phyloP scores from a whole-genome alignment of 2,797 vertebrate species.

The Psittacula echo region DNA sequence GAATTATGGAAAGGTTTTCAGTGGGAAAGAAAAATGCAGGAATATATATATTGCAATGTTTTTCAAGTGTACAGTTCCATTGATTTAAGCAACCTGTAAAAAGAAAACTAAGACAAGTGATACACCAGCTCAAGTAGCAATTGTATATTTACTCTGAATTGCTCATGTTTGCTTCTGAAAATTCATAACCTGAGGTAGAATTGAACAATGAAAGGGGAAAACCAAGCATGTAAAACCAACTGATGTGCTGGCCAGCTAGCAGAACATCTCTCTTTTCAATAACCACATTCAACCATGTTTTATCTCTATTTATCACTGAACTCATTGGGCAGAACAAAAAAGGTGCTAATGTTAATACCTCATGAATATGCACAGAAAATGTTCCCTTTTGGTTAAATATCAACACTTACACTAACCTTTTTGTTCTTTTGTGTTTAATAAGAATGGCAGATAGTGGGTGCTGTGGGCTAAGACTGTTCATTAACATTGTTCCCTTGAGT shows the following conservation, averaged over 20 bases:
- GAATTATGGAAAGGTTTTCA: neutral
- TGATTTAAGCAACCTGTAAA: neutral
- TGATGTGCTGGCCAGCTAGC: neutral
- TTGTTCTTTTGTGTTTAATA: neutral
- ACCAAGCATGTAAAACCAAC: slow-evolving; percentile 18
- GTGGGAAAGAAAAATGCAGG: neutral
- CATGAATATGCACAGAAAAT: slow-evolving; percentile 18
- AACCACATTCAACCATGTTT: neutral
- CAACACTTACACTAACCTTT: neutral
- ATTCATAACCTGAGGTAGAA: slow-evolving; percentile 19
- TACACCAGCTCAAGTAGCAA: neutral
- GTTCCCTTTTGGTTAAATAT: slow-evolving; percentile 12
- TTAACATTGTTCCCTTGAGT: neutral
- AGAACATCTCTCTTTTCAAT: slow-evolving; percentile 32
- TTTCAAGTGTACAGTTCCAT: neutral
- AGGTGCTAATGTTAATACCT: neutral
- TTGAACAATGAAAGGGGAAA: slow-evolving; percentile 12
- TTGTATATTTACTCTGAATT: slow-evolving; percentile 34
- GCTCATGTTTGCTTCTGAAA: slow-evolving; percentile 24
- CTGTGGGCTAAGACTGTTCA: neutral
- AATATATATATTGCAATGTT: neutral
- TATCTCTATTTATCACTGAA: slow-evolving; percentile 36
- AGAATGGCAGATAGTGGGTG: slow-evolving; percentile 13
- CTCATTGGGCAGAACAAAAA: slow-evolving; percentile 18
- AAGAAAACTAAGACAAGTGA: neutral